Base-by-base conservation (phyloP, 2,888 invertebrate genomes). In the Plebejus argus region DNA sequence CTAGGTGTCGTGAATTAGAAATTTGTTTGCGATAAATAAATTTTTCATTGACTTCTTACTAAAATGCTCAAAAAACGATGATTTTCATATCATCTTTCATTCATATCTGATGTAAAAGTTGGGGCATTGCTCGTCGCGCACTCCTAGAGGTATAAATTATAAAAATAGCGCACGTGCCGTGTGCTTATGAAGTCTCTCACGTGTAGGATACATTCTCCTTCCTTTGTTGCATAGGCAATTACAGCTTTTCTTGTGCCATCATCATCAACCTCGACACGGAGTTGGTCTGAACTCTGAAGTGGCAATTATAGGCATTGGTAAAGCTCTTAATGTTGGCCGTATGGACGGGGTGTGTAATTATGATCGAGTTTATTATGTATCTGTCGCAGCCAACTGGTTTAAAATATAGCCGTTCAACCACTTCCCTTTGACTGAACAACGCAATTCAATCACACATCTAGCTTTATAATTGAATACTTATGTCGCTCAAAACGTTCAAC, bases 41-140 rank as follows among this genome's bases (percentile, higher is more conserved):
- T 3, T 28, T 66, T 66, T 66, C 61, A 66, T 66, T 66, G 61
- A 66, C 12, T 66, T 12, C 20, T 20, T 10, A 4, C 28, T 66
- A 12, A 66, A 28, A 66, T 28, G 3, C 3, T 15, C 28, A 66
- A 66, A 66, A 66, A 66, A 66, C 66, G 28, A 28, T 66, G 66
- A 66, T 66, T 66, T 66, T 66, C 66, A 66, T 66, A 66, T 66
- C 66, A 66, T 66, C 66, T 66, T 66, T 66, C 28, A 66, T 66
- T 66, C 66, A 66, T 66, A 28, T 28, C 28, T 28, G 28, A 66
- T 66, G 66, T 66, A 66, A 66, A 66, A 66, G 66, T 66, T 66
- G 15, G 66, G 66, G 28, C 66, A 66, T 66, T 66, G 66, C 28
- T 28, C 28, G 66, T 66, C 4, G 61, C 23, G 28, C 61, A 28